Base-by-base conservation (phyloP, 2,888 invertebrate genomes). In the Allacma fusca region DNA sequence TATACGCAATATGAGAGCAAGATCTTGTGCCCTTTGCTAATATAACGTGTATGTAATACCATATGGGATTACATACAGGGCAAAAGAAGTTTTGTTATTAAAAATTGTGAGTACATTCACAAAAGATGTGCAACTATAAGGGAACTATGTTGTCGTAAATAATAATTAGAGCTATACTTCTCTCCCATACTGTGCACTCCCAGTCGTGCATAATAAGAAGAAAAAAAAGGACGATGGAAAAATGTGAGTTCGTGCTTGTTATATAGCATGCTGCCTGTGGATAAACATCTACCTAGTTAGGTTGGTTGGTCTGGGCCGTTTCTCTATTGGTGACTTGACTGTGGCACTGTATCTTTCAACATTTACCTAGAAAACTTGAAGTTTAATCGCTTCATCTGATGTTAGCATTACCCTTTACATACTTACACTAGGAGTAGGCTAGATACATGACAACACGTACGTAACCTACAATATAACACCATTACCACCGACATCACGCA, bases 281-380 rank as follows among this genome's bases (percentile, higher is more conserved):
- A 34, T 34, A 7, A n/a, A n/a, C 9, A 34, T 34, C 34, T 34
- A 34, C 34, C 34, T 34, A 34, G 5, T 34, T 34, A n/a, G 34
- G 4, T 34, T 34, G 34, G 34, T 9, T 34, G 34, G 34, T 34
- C 9, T 34, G n/a, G n/a, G n/a, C 34, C 9, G 5, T 34, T 9
- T 34, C 34, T 34, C 34, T 34, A 50, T n/a, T n/a, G 50, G 19
- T 50, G 50, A 50, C 50, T 50, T 50, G 50, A 50, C 50, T 50
- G 50, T 50, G 50, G 50, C 50, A 50, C 50, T 50, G 50, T 62
- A 65, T 74, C 74, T 77, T 77, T 77, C 77, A 67, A 64, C 77
- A 77, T 77, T 77, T 77, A 72, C 77, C 71, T 72, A 77, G 72
- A 77, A 77, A 77, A 62, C 26, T 65, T 71, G 71, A 77, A 77